A percentile compares a stretch with the other conserved stretches of the same genome.
Conservation (phyloP, 2,888 invertebrate species). For the Drosophila neotestacea region DNA sequence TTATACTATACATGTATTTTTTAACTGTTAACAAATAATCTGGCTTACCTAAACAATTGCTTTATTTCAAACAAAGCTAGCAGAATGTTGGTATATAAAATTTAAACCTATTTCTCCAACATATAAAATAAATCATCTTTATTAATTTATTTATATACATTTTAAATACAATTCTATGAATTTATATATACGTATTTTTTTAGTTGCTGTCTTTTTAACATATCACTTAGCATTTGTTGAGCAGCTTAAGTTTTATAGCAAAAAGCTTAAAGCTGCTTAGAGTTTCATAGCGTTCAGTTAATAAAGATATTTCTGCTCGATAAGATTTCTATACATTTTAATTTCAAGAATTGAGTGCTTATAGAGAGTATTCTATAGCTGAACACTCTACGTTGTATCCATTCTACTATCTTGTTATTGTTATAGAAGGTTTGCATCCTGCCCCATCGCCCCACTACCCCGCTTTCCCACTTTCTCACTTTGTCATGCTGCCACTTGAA, state of each 20-base stretch:
- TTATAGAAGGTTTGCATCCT: slow-evolving; percentile 48
- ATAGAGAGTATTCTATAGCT: slow-evolving; percentile 50
- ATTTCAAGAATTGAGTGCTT: slow-evolving; percentile 40
- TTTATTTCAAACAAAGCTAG: no score
- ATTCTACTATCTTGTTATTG: slow-evolving; percentile 75
- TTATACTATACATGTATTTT: no score
- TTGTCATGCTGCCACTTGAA: slow-evolving; percentile 60
- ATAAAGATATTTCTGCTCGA: slow-evolving; percentile 20
- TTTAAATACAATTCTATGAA: no score
- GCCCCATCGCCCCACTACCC: not conserved
- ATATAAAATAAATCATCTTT: no score
- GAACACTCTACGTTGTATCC: slow-evolving; percentile 29
- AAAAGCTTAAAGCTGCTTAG: slow-evolving; percentile 1
- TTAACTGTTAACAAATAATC: not conserved
- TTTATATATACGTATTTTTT: no score
- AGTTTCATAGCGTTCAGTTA: slow-evolving; percentile 12
- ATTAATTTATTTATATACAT: no score
- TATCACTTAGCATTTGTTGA: no score
- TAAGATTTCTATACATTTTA: slow-evolving; percentile 23
- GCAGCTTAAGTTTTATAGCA: not conserved
- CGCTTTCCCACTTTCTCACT: not conserved
- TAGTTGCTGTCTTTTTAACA: no score
- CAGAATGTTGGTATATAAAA: no score
- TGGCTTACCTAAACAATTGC: not conserved
- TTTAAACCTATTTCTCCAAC: no score